These are phyloP conservation scores for Python bivittatus DNA, from an alignment of 2,113 vertebrate species.

Conservation along the genomic window DNA sequence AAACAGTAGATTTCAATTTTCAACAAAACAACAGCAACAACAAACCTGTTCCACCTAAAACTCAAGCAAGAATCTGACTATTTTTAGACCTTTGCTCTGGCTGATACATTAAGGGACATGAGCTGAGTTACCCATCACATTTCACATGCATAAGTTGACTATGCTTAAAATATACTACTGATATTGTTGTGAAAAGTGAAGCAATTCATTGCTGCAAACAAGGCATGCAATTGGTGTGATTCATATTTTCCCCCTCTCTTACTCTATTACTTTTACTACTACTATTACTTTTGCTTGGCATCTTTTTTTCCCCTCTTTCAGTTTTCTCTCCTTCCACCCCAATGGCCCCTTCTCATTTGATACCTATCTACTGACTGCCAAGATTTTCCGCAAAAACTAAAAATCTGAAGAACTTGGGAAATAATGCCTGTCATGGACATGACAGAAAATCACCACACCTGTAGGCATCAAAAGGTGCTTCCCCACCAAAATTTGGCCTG, in stretches of 20 bases:
- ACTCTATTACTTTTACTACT: no score
- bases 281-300: no score
- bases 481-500: not conserved
- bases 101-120: not conserved
- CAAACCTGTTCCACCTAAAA: not conserved
- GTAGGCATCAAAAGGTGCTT: not conserved
- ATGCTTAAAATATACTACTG: not conserved
- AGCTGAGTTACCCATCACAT: not conserved
- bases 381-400: no score
- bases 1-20: not conserved
- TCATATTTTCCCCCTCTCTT: not conserved
- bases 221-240: not conserved
- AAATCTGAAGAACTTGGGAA: not conserved
- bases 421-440: not conserved
- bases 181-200: not conserved
- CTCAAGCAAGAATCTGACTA: not conserved
- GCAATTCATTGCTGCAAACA: not conserved
- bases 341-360: not conserved
- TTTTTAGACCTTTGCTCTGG: not conserved
- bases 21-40: not conserved
- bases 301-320: not conserved
- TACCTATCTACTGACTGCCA: not conserved
- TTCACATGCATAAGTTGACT: not conserved
- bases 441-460: not conserved
- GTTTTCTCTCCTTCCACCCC: not conserved